Base-by-base conservation (phyloP, 2,113 vertebrate species). In the Chloebia gouldiae region DNA sequence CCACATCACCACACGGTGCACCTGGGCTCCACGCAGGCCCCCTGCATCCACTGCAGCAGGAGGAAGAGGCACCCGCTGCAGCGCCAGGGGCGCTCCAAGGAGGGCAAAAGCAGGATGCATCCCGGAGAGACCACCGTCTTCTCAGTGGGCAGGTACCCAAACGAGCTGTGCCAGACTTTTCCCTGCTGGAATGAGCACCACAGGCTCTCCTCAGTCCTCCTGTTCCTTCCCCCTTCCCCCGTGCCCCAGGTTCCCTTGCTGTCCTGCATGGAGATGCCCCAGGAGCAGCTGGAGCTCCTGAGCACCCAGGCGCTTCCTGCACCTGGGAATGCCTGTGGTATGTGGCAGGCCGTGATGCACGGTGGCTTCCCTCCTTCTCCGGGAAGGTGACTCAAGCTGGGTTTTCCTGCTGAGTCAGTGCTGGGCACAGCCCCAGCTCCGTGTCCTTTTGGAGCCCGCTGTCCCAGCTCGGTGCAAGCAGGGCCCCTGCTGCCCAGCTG, bases 1-100 rank as follows among this genome's bases (percentile, higher is more conserved):
- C 98, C 98, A 10, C 99, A 99, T 51, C 98, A 98, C 88, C 99
- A 99, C 95, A 99, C 99, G 0, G 98, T 99, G 78, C 99, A 99
- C 91, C 98, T 99, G 60, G 99, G 98, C 87, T 98, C 97, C 25
- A 98, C 98, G 0, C 98, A 97, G 90, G 99, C 98, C 59, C 98
- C 98, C 77, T 99, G 99, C 96, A 98, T 98, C 92, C 99, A 99
- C 70, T 99, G 99, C 93, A 98, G 97, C 70, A 98, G 97, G 89
- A 99, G 97, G 95, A 99, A 98, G 97, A 98, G 98, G 30, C 98
- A 97, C 28, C 96, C 98, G 1, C 97, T 98, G 72, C 98, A 98
- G 81, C 98, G 97, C 24, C 98, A 98, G 92, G 97, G 98, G 2
- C 95, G 98, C 1, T 98, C 98, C 87, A 98, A 98, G 78, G 98